Percentiles rank a stretch among this genome's conserved stretches.
These are phyloP conservation scores for Chrysopa pallens DNA, from an alignment of 1,140 invertebrate species.

Conservation along the genomic window DNA sequence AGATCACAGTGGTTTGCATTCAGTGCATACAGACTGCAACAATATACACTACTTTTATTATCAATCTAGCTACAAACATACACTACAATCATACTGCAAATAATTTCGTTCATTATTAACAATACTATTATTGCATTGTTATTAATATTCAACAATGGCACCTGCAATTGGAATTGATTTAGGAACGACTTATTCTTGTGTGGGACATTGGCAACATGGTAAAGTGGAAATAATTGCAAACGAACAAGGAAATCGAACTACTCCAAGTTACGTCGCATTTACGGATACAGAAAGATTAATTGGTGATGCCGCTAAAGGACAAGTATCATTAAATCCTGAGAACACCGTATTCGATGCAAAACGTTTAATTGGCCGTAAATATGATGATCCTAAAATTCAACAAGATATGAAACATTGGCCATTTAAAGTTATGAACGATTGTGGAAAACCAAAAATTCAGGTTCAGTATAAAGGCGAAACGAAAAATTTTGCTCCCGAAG, in stretches of 20 bases:
- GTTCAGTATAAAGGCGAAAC: conserved; percentile 52
- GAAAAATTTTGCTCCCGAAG: conserved; percentile 58
- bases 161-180: conserved; percentile 56
- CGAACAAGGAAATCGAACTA: conserved; percentile 85
- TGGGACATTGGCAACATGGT: conserved; percentile 66
- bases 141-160: neutral
- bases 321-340: conserved; percentile 44
- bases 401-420: conserved; percentile 49
- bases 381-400: conserved; percentile 48
- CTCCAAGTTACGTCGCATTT: conserved; percentile 79
- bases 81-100: too few species aligned
- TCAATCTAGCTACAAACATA: too few species aligned
- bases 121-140: too few species aligned
- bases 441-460: conserved; percentile 39
- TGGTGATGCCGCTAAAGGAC: conserved; percentile 34
- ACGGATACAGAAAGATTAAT: conserved; percentile 64
- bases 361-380: conserved; percentile 42
- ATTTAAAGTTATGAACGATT: conserved; percentile 41
- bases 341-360: conserved; percentile 59
- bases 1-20: too few species aligned
- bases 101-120: too few species aligned
- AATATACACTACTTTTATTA: too few species aligned
- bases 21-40: too few species aligned
- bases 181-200: conserved; percentile 65
- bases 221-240: conserved; percentile 89